These are phyloP conservation scores for Uromys caudimaculatus DNA, from an alignment of 2,797 vertebrate species.

Conservation along the genomic window DNA sequence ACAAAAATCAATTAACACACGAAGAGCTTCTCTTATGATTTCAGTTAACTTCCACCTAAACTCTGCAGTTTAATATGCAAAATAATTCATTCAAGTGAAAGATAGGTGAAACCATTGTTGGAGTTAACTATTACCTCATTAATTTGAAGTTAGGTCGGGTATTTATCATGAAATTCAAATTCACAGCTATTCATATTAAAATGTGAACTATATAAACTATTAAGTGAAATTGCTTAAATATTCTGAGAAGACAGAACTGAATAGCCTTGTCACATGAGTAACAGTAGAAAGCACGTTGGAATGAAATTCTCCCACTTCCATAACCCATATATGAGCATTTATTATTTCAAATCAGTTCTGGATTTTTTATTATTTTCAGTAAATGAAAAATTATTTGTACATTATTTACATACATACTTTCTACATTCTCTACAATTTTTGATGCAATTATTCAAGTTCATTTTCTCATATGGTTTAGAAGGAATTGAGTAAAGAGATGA, in stretches of 20 bases:
- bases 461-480: background rate
- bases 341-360: background rate
- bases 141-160: constrained; percentile 29
- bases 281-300: background rate
- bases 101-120: constrained; percentile 18
- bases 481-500: background rate
- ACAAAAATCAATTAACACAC: background rate
- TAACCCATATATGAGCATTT: background rate
- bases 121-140: constrained; percentile 45
- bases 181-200: constrained; percentile 48
- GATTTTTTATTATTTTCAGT: constrained; percentile 1
- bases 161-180: constrained; percentile 61
- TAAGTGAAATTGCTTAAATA: constrained; percentile 50
- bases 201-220: constrained; percentile 36
- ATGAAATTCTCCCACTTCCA: background rate
- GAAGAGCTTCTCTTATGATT: background rate
- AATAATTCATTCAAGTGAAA: constrained; percentile 41
- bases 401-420: background rate
- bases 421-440: background rate
- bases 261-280: background rate
- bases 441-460: background rate
- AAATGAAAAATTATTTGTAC: background rate
- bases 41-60: background rate
- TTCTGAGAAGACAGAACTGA: background rate
- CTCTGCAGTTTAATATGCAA: constrained; percentile 39